phyloP scores from a whole-genome alignment of 1,140 invertebrate species.

The Orius insidiosus region DNA sequence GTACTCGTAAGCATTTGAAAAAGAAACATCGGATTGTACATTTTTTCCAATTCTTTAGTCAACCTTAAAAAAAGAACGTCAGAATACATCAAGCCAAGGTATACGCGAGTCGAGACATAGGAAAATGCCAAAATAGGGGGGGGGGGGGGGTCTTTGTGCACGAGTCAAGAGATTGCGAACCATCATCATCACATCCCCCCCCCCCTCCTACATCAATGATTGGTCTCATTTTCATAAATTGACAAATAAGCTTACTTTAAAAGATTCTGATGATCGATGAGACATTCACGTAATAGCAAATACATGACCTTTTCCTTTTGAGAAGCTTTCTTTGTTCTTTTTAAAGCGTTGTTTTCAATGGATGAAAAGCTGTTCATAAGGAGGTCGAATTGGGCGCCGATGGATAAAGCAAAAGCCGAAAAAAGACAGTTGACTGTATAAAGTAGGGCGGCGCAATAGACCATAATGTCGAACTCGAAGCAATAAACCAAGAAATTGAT shows the following conservation, averaged over 20 bases:
- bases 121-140: too few relatives aligned
- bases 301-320: constrained; percentile 5
- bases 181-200: too few relatives aligned
- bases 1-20: constrained; percentile 16
- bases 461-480: constrained; percentile 16
- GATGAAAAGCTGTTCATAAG: constrained; percentile 4
- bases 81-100: too few relatives aligned
- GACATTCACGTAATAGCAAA: constrained; percentile 10
- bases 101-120: too few relatives aligned
- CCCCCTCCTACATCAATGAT: too few relatives aligned
- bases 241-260: too few relatives aligned
- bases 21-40: constrained; percentile 15
- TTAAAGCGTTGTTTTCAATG: constrained; percentile 7
- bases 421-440: constrained; percentile 17
- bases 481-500: constrained; percentile 11
- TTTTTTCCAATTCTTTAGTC: constrained; percentile 11
- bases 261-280: constrained; percentile 13
- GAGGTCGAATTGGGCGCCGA: constrained; percentile 11
- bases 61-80: too few relatives aligned
- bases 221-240: too few relatives aligned
- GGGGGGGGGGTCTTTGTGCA: too few relatives aligned
- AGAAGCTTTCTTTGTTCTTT: background rate
- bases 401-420: constrained; percentile 6
- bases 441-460: constrained; percentile 14
- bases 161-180: too few relatives aligned